These are phyloP conservation scores for Fragum whitleyi DNA, from an alignment of 2,888 invertebrate genomes.

Conservation along the genomic window DNA sequence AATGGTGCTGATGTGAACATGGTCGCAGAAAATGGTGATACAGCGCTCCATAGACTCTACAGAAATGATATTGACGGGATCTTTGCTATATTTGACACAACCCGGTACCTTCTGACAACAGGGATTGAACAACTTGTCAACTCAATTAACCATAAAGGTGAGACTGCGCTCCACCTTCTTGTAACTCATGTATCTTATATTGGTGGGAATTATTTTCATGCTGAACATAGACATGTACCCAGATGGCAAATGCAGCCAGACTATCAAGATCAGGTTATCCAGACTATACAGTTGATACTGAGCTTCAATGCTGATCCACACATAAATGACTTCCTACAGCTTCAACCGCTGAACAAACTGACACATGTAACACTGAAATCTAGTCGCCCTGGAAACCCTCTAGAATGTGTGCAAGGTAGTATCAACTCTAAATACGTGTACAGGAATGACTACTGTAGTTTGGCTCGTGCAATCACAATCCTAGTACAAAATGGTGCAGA, in stretches of 20 bases:
- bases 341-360: conserved; percentile 91
- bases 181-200: conserved; percentile 86
- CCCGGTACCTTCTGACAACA: conserved; percentile 90
- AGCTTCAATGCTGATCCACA: conserved; percentile 82
- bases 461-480: conserved; percentile 75
- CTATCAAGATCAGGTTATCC: conserved; percentile 81
- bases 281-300: conserved; percentile 78
- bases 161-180: conserved; percentile 89
- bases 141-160: conserved; percentile 90
- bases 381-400: conserved; percentile 88
- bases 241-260: conserved; percentile 78
- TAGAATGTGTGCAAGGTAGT: conserved; percentile 90
- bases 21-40: conserved; percentile 90
- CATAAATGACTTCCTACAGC: conserved; percentile 87
- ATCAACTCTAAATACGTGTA: conserved; percentile 87
- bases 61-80: conserved; percentile 79
- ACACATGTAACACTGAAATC: conserved; percentile 86
- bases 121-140: conserved; percentile 90
- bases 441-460: conserved; percentile 75
- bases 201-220: conserved; percentile 74
- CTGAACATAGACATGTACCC: conserved; percentile 86
- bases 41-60: conserved; percentile 86
- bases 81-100: conserved; percentile 88
- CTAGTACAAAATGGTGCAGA: conserved; percentile 79
- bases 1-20: conserved; percentile 90